A percentile compares a stretch with the other conserved stretches of the same genome.
Conservation (phyloP, 1,140 invertebrate species). For the Parapsyche elsis region DNA sequence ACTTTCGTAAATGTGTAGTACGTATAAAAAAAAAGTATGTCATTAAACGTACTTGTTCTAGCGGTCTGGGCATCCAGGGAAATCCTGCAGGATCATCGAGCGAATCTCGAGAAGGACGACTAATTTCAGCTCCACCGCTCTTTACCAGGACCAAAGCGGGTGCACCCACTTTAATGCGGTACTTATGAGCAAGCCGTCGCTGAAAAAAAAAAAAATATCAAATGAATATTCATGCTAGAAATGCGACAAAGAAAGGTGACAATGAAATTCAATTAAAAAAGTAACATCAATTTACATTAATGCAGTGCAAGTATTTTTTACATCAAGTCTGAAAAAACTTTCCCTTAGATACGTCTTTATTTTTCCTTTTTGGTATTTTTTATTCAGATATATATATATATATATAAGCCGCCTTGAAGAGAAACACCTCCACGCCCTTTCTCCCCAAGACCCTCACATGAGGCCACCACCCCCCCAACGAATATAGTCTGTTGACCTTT, state of each 20-base stretch:
- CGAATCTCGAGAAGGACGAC: constrained; percentile 70
- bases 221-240: background rate
- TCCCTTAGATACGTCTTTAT: background rate
- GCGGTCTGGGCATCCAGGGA: constrained; percentile 74
- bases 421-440: no score
- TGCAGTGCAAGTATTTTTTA: no score
- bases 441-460: no score
- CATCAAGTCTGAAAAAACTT: no score
- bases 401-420: no score
- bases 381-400: constrained; percentile 9
- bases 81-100: constrained; percentile 75
- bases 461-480: no score
- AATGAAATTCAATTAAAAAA: no score
- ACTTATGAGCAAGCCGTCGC: constrained; percentile 73
- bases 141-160: constrained; percentile 78
- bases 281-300: no score
- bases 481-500: no score
- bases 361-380: background rate
- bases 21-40: background rate
- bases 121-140: constrained; percentile 64
- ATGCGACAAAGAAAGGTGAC: no score
- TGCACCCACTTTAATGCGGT: constrained; percentile 73
- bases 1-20: no score
- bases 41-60: constrained; percentile 58
- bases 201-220: constrained; percentile 59